A percentile compares a stretch with the other conserved stretches of the same genome.
Evolutionary conservation across 2,113 vertebrate genomes (phyloP).

Genomic region (Cololabis saira): DNA sequence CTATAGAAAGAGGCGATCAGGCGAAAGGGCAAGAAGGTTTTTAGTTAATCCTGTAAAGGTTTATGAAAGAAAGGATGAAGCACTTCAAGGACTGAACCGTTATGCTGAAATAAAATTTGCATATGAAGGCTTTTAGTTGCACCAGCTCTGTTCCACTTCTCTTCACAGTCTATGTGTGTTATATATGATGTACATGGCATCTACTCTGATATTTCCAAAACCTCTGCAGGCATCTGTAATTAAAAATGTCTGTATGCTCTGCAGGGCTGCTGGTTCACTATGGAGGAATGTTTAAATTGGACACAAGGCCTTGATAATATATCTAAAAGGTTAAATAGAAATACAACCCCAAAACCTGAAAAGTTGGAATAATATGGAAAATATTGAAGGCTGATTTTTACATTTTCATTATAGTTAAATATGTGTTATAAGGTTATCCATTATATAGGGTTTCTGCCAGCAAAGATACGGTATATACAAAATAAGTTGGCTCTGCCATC

Average conservation of each 20-base stretch:
- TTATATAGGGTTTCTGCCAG: too few relatives aligned
- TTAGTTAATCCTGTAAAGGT: constrained; percentile 52
- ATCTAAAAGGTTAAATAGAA: constrained; percentile 17
- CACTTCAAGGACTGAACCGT: constrained; percentile 22
- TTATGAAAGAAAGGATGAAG: constrained; percentile 45
- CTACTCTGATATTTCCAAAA: constrained; percentile 15
- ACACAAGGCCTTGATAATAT: background rate
- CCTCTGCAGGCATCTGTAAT: constrained; percentile 21
- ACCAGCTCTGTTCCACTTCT: constrained; percentile 16
- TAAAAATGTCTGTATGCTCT: background rate
- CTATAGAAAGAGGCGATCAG: constrained; percentile 43
- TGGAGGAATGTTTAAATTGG: background rate
- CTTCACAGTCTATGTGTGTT: background rate
- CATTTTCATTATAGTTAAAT: background rate
- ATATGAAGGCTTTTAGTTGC: constrained; percentile 31
- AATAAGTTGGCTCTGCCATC: too few relatives aligned
- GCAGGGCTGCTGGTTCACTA: constrained; percentile 13
- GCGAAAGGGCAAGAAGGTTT: constrained; percentile 36
- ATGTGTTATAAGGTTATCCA: too few relatives aligned
- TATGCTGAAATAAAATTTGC: constrained; percentile 51
- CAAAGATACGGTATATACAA: too few relatives aligned
- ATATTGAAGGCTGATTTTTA: background rate
- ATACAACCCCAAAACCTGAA: background rate
- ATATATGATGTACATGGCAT: constrained; percentile 21
- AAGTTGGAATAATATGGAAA: background rate